phyloP scores from a whole-genome alignment of 2,888 invertebrate species.

The Bugula neritina region DNA sequence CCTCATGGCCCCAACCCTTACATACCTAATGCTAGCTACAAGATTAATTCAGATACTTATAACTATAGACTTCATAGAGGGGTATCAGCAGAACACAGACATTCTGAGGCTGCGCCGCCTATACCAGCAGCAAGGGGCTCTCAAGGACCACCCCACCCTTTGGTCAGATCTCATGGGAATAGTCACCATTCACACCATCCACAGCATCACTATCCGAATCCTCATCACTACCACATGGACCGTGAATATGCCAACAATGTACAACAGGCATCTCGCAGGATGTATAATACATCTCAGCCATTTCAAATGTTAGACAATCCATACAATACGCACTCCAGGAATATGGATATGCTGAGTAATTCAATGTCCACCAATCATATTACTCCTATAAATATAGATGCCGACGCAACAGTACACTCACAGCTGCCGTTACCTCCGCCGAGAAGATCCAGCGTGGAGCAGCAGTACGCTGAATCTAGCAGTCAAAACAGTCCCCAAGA shows the following conservation, averaged over 20 bases:
- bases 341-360: not conserved
- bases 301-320: constrained; percentile 24
- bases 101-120: not conserved
- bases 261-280: not conserved
- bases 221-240: constrained; percentile 2
- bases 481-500: not conserved
- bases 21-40: not conserved
- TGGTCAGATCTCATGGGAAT: not conserved
- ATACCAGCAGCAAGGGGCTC: constrained; percentile 4
- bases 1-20: constrained; percentile 1
- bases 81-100: not conserved
- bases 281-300: constrained; percentile 5
- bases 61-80: not conserved
- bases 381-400: not conserved
- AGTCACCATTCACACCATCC: not conserved
- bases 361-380: not conserved
- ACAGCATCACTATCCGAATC: not conserved
- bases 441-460: not conserved
- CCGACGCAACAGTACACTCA: not conserved
- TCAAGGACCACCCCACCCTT: not conserved
- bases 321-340: constrained; percentile 15
- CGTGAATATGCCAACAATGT: constrained; percentile 22
- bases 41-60: not conserved
- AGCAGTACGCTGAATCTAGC: not conserved
- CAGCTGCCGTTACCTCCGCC: constrained; percentile 1